phyloP scores from a whole-genome alignment of 1,140 invertebrate species.

The Pseudomyrmex gracilis region DNA sequence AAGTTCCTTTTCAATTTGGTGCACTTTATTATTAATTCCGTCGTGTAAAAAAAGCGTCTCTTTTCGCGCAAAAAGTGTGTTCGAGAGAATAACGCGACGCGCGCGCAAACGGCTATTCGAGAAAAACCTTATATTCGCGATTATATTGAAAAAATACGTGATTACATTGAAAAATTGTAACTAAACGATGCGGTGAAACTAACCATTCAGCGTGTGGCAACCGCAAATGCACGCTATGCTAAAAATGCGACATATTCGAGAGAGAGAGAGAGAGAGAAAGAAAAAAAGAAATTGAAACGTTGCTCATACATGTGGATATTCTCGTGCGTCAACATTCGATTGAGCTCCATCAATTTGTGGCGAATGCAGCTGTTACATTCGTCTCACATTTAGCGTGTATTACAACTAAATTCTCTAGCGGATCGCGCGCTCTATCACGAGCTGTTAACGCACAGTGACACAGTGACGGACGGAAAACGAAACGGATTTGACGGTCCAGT shows the following conservation, averaged over 20 bases:
- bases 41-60: too few species aligned
- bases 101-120: too few species aligned
- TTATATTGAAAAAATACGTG: too few species aligned
- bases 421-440: conserved; percentile 35
- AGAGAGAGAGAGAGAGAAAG: too few species aligned
- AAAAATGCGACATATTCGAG: not conserved
- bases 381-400: conserved; percentile 46
- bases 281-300: not conserved
- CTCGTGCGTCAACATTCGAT: conserved; percentile 20
- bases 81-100: too few species aligned
- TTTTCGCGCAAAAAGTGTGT: too few species aligned
- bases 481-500: conserved; percentile 46
- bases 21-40: not conserved
- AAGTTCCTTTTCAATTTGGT: conserved; percentile 16
- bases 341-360: conserved; percentile 60
- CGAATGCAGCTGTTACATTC: conserved; percentile 5
- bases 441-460: conserved; percentile 53
- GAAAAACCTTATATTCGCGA: too few species aligned
- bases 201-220: not conserved
- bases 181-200: too few species aligned
- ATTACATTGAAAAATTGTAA: too few species aligned
- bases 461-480: conserved; percentile 39
- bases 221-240: not conserved
- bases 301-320: not conserved
- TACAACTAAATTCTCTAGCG: conserved; percentile 51